Evolutionary conservation across 2,888 invertebrate species (phyloP).

Genomic region (Eilema depressum): DNA sequence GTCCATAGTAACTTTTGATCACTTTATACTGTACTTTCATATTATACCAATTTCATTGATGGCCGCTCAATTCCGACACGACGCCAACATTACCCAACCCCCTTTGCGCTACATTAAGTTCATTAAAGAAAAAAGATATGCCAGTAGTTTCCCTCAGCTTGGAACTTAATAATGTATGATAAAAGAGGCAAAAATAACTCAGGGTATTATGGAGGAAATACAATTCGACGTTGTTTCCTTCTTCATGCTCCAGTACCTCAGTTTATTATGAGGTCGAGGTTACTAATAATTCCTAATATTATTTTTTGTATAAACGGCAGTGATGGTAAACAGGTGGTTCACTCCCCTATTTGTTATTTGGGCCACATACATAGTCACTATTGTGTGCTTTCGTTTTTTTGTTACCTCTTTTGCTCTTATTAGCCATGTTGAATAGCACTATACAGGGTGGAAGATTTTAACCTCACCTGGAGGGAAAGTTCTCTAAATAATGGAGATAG

Average conservation of each 20-base stretch:
- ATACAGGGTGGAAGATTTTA: no score
- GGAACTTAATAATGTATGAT: conserved; percentile 13
- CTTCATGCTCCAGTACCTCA: conserved; percentile 14
- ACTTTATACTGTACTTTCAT: no score
- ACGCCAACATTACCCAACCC: no score
- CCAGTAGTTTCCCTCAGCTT: conserved; percentile 9
- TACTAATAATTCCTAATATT: conserved; percentile 21
- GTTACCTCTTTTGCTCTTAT: background rate
- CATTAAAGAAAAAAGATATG: background rate
- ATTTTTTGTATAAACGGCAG: conserved; percentile 12
- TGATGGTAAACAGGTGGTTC: conserved; percentile 20
- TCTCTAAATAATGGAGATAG: no score
- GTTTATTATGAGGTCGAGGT: conserved; percentile 15
- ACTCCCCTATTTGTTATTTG: background rate
- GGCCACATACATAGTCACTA: background rate
- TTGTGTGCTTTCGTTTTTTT: background rate
- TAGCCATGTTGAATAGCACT: background rate
- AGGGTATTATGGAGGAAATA: conserved; percentile 24
- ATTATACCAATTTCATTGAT: no score
- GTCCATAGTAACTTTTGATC: no score
- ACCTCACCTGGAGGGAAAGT: no score
- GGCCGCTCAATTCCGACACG: no score
- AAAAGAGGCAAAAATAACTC: conserved; percentile 9
- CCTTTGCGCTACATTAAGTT: background rate
- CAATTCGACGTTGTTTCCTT: conserved; percentile 25